Percentiles rank a stretch among this genome's conserved stretches.
These are phyloP conservation scores for Esox masquinongy DNA, from an alignment of 2,797 vertebrate genomes.

Conservation along the genomic window DNA sequence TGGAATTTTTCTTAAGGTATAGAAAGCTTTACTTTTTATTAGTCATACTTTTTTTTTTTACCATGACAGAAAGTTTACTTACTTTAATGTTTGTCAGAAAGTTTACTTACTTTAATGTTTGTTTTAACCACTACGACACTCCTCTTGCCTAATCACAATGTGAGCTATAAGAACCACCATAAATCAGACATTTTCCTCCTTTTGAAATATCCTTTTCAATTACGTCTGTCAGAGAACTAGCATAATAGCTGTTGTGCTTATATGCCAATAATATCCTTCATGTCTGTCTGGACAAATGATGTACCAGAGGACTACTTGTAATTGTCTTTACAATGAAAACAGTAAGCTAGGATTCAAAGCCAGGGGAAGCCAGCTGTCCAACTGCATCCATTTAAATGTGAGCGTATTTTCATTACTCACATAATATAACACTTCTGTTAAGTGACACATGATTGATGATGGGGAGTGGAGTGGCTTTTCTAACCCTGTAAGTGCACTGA, in stretches of 20 bases:
- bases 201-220: slow-evolving; percentile 48
- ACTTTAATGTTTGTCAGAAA: no score
- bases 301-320: slow-evolving; percentile 57
- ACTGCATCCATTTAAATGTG: slow-evolving; percentile 62
- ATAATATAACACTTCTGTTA: slow-evolving; percentile 73
- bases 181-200: slow-evolving; percentile 19
- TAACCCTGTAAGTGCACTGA: slow-evolving; percentile 79
- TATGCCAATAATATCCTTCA: slow-evolving; percentile 48
- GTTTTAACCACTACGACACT: not conserved
- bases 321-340: slow-evolving; percentile 70
- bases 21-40: no score
- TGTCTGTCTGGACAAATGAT: slow-evolving; percentile 57
- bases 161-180: slow-evolving; percentile 1
- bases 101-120: no score
- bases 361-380: slow-evolving; percentile 59
- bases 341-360: slow-evolving; percentile 52
- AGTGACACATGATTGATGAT: slow-evolving; percentile 83
- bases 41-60: no score
- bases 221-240: slow-evolving; percentile 23
- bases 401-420: slow-evolving; percentile 71
- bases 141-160: not conserved
- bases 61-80: no score
- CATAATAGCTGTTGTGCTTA: slow-evolving; percentile 25
- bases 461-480: slow-evolving; percentile 72
- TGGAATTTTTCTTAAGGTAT: no score